phyloP scores from a whole-genome alignment of 2,113 vertebrate genomes.

The Burhinus bistriatus region DNA sequence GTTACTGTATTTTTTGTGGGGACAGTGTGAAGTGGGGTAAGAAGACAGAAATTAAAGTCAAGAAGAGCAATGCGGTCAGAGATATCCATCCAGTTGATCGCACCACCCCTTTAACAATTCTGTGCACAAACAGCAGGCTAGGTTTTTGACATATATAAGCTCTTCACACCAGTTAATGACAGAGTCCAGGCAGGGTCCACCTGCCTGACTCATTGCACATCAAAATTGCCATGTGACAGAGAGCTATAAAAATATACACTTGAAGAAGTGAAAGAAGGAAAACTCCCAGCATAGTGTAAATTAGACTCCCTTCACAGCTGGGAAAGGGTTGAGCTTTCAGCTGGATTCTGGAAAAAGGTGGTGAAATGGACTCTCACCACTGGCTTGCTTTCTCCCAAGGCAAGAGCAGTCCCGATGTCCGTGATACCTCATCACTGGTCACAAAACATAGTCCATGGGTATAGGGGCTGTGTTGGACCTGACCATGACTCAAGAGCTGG shows the following conservation, averaged over 20 bases:
- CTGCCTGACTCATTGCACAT: neutral
- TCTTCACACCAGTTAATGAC: neutral
- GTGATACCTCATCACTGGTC: neutral
- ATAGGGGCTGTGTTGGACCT: rapidly evolving
- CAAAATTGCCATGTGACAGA: neutral
- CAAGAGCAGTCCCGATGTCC: neutral
- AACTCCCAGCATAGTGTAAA: neutral
- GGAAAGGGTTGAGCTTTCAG: neutral
- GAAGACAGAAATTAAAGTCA: neutral
- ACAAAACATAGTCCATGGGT: neutral
- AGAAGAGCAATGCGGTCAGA: neutral
- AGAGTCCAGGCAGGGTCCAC: neutral
- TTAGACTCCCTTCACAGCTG: neutral
- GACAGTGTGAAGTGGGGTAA: neutral
- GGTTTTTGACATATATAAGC: neutral
- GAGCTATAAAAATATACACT: neutral
- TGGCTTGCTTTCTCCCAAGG: neutral
- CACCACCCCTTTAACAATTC: neutral
- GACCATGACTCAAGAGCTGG: rapidly evolving
- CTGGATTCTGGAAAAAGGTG: neutral
- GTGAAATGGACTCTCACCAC: neutral
- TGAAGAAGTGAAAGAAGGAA: neutral
- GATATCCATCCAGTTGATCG: neutral
- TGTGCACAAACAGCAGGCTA: neutral
- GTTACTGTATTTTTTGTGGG: neutral